A percentile compares a stretch with the other conserved stretches of the same genome.
Evolutionary conservation across 2,113 vertebrate species (phyloP).

Genomic region (Antechinus flavipes): DNA sequence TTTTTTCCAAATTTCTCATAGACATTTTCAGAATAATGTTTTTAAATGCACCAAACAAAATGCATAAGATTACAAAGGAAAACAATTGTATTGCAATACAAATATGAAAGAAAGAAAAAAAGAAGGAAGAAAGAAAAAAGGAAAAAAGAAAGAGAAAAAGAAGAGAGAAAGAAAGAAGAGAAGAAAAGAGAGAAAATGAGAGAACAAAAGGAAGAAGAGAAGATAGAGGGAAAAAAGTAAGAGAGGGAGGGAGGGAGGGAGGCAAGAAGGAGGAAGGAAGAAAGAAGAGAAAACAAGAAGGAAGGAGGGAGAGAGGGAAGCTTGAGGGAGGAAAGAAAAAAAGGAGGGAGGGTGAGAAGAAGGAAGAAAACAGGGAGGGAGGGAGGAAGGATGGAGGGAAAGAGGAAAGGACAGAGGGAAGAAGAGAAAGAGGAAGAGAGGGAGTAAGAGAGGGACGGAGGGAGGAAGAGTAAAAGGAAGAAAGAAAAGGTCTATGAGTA

Average conservation of each 20-base stretch:
- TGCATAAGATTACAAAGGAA: background rate
- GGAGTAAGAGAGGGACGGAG: no score
- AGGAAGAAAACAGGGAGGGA: no score
- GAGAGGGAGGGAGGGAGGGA: no score
- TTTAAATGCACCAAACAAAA: background rate
- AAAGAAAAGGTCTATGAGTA: background rate
- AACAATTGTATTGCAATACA: background rate
- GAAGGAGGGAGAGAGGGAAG: no score
- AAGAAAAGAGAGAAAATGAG: background rate
- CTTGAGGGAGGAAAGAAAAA: fast-evolving
- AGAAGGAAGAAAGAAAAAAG: background rate
- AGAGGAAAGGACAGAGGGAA: no score
- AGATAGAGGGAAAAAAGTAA: background rate
- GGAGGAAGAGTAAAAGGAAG: no score
- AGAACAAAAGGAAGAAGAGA: background rate
- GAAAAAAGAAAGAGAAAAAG: background rate
- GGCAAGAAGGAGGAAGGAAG: no score
- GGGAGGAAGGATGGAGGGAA: no score
- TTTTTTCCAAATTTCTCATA: background rate
- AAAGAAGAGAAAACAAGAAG: no score
- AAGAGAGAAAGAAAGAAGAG: background rate
- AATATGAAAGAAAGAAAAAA: background rate
- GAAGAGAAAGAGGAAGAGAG: no score
- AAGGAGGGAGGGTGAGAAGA: no score
- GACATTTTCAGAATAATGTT: background rate